Base-by-base conservation (phyloP, 2,888 invertebrate species). In the Dione juno region DNA sequence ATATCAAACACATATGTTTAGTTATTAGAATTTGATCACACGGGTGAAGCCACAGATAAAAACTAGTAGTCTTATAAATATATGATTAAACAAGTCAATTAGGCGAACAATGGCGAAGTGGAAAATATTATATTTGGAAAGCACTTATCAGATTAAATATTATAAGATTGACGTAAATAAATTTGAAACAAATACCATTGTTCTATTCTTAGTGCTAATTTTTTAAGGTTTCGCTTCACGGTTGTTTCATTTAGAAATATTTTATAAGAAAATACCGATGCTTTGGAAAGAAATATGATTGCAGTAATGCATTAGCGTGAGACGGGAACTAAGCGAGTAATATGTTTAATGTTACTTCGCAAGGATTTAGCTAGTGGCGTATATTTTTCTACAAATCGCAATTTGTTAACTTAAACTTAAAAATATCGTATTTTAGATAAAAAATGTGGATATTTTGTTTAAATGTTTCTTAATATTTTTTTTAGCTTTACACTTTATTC, bases 161-260 rank as follows among this genome's bases (percentile, higher is more conserved):
- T 16, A 40, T 67, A 67, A 37, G 21, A 48, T 48, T 70, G 67
- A 68, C 65, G 66, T 70, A 67, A 66, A 61, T 67, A 48, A n/a
- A 48, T 65, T 16, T 54, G 16, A 66, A 59, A 70, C 67, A 70
- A 73, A 67, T 61, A 66, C 35, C 28, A 73, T 73, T 73, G 70
- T 73, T 73, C 28, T 35, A 35, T 19, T 45, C 41, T 67, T 54
- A 37, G 14, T 58, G 58, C 43, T 41, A 64, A 21, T 43, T 35
- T 40, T 63, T 57, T 21, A 64, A 64, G 40, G 16, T 52, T 64
- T 11, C 19, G 50, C 13, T 52, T 64, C 19, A 50, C 35, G 50
- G 37, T 21, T 37, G 9, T 37, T 50, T 37, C 37, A 52, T 2
- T n/a, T 43, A 40, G 14, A 61, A 45, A 59, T 67, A 59, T 67